Conservation (phyloP, 1,140 invertebrate species). For the Cotesia glomerata region DNA sequence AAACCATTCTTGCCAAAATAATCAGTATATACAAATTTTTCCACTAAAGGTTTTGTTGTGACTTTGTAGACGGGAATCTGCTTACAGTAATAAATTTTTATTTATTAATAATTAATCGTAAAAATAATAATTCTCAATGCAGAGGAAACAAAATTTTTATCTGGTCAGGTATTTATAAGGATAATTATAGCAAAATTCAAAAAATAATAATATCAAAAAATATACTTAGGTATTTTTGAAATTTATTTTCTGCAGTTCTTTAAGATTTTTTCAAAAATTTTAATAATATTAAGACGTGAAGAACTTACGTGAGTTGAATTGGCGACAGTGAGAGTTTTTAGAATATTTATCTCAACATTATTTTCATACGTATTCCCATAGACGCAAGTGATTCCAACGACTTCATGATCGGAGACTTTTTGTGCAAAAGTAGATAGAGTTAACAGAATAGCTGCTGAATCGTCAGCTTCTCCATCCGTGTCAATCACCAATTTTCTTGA, state of each 20-base stretch:
- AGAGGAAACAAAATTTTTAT: too few species aligned
- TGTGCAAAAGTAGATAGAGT: slow-evolving; percentile 46
- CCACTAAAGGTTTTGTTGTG: slow-evolving; percentile 49
- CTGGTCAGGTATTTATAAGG: too few species aligned
- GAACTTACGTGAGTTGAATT: slow-evolving; percentile 61
- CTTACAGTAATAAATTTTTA: too few species aligned
- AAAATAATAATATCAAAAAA: too few species aligned
- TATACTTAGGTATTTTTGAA: too few species aligned
- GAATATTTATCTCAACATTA: slow-evolving; percentile 67
- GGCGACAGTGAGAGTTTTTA: slow-evolving; percentile 64
- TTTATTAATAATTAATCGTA: too few species aligned
- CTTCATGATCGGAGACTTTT: slow-evolving; percentile 46
- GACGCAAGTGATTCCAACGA: slow-evolving; percentile 68
- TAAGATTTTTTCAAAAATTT: neutral
- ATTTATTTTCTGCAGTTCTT: too few species aligned
- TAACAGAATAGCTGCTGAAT: slow-evolving; percentile 65
- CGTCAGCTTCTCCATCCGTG: slow-evolving; percentile 66
- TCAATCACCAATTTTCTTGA: slow-evolving; percentile 62
- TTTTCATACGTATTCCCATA: slow-evolving; percentile 69
- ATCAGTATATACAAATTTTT: slow-evolving; percentile 36
- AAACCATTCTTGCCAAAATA: slow-evolving; percentile 64
- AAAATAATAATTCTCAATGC: too few species aligned
- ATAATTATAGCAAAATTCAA: too few species aligned
- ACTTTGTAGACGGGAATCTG: slow-evolving; percentile 65
- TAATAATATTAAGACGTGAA: neutral